phyloP scores from a whole-genome alignment of 1,140 invertebrate genomes.

The Bombus fervidus region DNA sequence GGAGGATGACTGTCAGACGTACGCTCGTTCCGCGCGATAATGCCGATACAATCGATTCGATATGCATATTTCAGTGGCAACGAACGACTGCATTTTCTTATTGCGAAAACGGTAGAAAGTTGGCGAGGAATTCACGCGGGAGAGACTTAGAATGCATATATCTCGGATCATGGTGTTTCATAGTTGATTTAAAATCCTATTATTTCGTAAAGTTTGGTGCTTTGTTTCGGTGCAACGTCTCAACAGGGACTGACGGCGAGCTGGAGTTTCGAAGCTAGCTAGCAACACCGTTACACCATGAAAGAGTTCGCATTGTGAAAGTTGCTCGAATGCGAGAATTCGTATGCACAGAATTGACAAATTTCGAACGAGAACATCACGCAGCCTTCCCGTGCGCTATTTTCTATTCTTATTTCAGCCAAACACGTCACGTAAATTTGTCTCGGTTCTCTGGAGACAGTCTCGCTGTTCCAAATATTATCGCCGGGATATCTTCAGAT shows the following conservation, averaged over 20 bases:
- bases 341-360: constrained; percentile 5
- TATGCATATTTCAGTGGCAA: not conserved
- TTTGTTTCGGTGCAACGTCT: constrained; percentile 28
- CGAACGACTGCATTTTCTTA: not conserved
- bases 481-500: not conserved
- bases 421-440: not conserved
- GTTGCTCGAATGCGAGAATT: not conserved
- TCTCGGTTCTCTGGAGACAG: not conserved
- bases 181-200: constrained; percentile 51
- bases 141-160: not conserved
- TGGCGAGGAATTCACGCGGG: not conserved
- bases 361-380: not conserved
- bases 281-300: too few relatives aligned
- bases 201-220: constrained; percentile 37
- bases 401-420: not conserved
- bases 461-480: not conserved
- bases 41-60: not conserved
- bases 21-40: not conserved
- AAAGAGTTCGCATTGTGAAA: not conserved
- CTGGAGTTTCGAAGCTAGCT: not conserved
- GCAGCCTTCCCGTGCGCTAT: not conserved
- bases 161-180: not conserved
- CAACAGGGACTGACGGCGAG: not conserved
- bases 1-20: not conserved
- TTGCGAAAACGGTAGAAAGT: not conserved